Evolutionary conservation across 2,888 invertebrate genomes (phyloP), one percentile per base, ranked within the genome.

Genomic region (Caenorhabditis sinica): DNA sequence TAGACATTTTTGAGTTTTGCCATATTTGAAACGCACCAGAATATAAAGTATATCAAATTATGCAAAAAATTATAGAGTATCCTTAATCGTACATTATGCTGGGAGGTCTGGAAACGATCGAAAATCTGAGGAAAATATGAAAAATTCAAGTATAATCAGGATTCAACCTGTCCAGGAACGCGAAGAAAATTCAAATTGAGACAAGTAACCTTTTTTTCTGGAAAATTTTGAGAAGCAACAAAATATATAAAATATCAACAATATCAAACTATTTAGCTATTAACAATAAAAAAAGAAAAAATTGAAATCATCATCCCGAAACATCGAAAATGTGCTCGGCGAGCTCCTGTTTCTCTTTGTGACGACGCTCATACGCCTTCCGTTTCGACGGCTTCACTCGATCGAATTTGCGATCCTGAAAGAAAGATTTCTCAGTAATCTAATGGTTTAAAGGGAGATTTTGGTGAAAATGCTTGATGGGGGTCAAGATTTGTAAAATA

Each of bases 351-450:
- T 82, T 73, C 58, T 81, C 74, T 65, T 90, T 90, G 65, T 72
- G 72, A 17, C 90, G 73, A 6, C 91, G 69, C 61, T 90, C 90
- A 76, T 80, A 90, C 20, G 86, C 86, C 71, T 91, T 91, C 63
- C 91, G 79, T 84, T 86, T 81, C 17, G 89, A 88, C 49, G 90
- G 90, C 75, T 90, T 91, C 60, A 90, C 76, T 30, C 89, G 81
- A 66, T 89, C 91, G 85, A 86, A 92, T 56, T 76, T 76, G 40
- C 85, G 77, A 15, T 85, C 82, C 85, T 71, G 60, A 17, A 63
- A 45, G 56, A 33, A 20, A 63, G 2, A 2, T 56, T 20, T 53
- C 8, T 15, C 58, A n/a, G n/a, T n/a, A n/a, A n/a, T n/a, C n/a
- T n/a, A n/a, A n/a, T n/a, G n/a, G n/a, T n/a, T n/a, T n/a, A n/a